phyloP scores from a whole-genome alignment of 2,888 invertebrate genomes.

The Incurvaria masculella region DNA sequence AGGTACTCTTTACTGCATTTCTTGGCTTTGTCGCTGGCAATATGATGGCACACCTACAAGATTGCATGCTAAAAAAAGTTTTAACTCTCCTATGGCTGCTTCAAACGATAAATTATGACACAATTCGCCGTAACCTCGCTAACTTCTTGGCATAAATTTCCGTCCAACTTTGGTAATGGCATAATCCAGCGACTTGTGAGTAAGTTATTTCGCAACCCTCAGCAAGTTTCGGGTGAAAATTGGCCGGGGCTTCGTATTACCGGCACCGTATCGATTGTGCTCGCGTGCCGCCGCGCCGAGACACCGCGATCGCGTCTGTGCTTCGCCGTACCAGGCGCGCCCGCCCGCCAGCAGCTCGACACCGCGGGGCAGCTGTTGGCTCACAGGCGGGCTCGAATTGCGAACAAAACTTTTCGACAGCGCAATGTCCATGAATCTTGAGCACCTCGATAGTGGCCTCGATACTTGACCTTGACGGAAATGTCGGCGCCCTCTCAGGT shows the following conservation, averaged over 20 bases:
- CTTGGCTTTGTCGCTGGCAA: no score
- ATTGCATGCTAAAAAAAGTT: no score
- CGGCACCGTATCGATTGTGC: constrained; percentile 40
- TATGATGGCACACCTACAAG: no score
- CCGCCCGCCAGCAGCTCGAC: constrained; percentile 24
- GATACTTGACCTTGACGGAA: neutral
- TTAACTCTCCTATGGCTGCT: no score
- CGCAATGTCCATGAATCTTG: neutral
- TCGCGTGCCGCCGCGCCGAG: constrained; percentile 34
- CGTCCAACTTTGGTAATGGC: neutral
- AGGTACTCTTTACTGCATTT: no score
- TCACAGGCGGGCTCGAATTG: neutral
- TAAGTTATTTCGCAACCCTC: neutral
- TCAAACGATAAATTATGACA: no score
- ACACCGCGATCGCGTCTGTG: constrained; percentile 24
- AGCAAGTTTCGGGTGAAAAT: neutral
- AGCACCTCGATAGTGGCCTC: constrained; percentile 1
- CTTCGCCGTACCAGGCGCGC: constrained; percentile 28
- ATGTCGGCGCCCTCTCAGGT: neutral
- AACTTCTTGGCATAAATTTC: neutral
- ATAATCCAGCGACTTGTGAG: neutral
- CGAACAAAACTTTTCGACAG: neutral
- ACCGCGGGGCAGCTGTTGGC: neutral
- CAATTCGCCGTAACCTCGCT: no score
- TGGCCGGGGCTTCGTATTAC: neutral